These are phyloP conservation scores for Tauraco hartlaubi DNA, from an alignment of 2,797 vertebrate species.

Conservation along the genomic window DNA sequence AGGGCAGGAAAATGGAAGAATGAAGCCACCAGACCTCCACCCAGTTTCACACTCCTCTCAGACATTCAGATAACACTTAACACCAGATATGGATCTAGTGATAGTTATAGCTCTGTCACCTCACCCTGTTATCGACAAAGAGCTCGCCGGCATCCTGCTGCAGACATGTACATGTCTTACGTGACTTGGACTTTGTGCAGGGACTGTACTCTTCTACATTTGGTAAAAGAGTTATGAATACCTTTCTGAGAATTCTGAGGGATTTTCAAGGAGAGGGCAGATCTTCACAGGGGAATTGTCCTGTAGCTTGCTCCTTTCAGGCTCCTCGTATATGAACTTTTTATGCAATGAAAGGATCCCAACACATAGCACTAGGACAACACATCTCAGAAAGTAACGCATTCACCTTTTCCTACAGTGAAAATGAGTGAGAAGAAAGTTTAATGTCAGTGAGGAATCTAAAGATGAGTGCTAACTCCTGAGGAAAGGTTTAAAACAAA, in stretches of 20 bases:
- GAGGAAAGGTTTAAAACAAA: conserved; percentile 9
- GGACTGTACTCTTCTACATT: no score
- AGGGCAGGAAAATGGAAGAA: no score
- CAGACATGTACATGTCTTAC: no score
- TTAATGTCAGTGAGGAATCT: background rate
- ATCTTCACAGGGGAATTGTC: background rate
- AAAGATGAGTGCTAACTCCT: conserved; percentile 33
- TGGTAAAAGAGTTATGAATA: background rate
- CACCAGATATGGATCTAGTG: no score
- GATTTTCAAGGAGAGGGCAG: background rate
- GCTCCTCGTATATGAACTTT: background rate
- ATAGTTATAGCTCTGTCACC: no score
- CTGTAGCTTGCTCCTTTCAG: background rate
- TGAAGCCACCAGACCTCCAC: no score
- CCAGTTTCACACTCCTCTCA: no score
- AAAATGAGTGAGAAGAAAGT: conserved; percentile 23
- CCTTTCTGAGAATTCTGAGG: background rate
- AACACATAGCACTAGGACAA: no score
- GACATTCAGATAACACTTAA: no score
- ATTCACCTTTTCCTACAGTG: background rate
- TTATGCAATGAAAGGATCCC: background rate
- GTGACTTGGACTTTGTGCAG: no score
- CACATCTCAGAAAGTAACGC: background rate
- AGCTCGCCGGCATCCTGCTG: no score
- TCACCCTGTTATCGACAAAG: no score